Base-by-base conservation (phyloP, 1,140 invertebrate species). In the Listronotus bonariensis region DNA sequence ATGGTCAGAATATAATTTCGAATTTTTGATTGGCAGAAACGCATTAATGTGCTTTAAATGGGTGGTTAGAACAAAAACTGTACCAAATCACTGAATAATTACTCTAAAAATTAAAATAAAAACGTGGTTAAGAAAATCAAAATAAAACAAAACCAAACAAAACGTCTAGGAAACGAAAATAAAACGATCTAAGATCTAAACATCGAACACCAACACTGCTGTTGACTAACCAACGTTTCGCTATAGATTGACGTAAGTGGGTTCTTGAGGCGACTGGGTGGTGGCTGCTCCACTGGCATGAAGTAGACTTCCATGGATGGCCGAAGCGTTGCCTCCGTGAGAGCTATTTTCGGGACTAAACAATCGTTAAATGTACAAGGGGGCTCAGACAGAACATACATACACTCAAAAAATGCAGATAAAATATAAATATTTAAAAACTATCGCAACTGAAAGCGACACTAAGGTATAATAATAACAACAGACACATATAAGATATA, bases 171-270 rank as follows among this genome's bases (percentile, higher is more conserved):
- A 38, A 36, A 59, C 65, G 66, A 63, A 56, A 66, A 36, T 66
- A 46, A 45, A 69, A 58, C 41, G 59, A 54, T 55, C 49, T 65
- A 61, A 62, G 49, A 20, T 70, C 40, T 55, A 69, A 70, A 74
- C 66, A 74, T 69, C 42, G 53, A 75, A 77, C 76, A 78, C 76
- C 72, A 77, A 76, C 78, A 77, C 76, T 77, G 77, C 84, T 84
- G 85, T 84, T 85, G 83, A 83, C 84, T 84, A 83, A 82, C 82
- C 80, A 80, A 84, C 84, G 83, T 84, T 85, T 85, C 86, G 87
- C 89, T 92, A 93, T 86, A 93, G 90, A 88, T 93, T 93, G 79
- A 94, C 92, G 85, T 95, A 95, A 76, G 92, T 93, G 67, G 91
- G 91, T 85, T 92, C 91, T 82, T 93, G 91, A 71, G 91, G 90